These are phyloP conservation scores for Spilarctia lutea DNA, from an alignment of 2,888 invertebrate species.

Conservation along the genomic window DNA sequence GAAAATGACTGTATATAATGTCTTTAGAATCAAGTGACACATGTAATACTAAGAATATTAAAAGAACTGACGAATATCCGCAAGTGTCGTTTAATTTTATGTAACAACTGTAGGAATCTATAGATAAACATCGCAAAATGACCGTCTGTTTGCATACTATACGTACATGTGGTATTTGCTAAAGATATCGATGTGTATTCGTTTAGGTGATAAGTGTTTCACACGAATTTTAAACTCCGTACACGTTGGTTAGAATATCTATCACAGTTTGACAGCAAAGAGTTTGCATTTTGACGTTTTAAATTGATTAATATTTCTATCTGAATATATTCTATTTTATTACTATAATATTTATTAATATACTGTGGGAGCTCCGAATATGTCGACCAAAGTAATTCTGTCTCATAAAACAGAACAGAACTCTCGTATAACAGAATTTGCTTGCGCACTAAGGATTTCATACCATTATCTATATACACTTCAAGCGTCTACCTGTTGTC, in stretches of 20 bases:
- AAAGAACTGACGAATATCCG: conserved; percentile 9
- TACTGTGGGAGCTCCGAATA: no score
- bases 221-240: conserved; percentile 8
- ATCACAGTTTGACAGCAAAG: not conserved
- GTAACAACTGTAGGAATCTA: conserved; percentile 1
- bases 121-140: conserved; percentile 11
- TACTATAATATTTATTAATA: no score
- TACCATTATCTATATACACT: no score
- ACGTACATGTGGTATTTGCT: conserved; percentile 7
- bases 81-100: not conserved
- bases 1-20: not conserved
- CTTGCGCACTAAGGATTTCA: no score
- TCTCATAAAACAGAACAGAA: no score
- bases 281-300: not conserved
- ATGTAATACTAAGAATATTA: conserved; percentile 7
- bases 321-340: not conserved
- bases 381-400: no score
- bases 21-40: not conserved
- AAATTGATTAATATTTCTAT: not conserved
- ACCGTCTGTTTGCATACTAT: conserved; percentile 12
- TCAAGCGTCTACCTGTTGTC: no score
- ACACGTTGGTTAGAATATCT: not conserved
- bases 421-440: no score
- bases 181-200: conserved; percentile 7
- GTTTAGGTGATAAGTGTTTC: conserved; percentile 12